These are phyloP conservation scores for Pogona vitticeps DNA, from an alignment of 2,113 vertebrate genomes.

Conservation along the genomic window DNA sequence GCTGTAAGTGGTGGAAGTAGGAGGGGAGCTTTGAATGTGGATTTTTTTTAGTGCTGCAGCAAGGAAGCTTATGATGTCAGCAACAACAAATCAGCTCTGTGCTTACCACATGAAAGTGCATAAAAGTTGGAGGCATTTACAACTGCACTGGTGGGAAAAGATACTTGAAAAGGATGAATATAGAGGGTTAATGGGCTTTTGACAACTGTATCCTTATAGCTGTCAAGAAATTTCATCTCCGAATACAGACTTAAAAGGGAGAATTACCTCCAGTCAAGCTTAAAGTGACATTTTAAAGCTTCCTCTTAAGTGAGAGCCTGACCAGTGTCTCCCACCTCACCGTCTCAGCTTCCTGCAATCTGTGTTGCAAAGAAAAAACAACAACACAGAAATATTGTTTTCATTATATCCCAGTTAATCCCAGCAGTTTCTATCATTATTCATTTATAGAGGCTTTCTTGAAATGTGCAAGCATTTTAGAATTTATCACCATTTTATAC, in stretches of 20 bases:
- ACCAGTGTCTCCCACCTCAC: background rate
- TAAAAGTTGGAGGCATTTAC: background rate
- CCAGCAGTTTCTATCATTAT: background rate
- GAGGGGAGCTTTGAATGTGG: background rate
- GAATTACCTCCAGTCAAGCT: background rate
- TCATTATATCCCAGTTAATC: slow-evolving; percentile 10
- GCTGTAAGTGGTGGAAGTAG: background rate
- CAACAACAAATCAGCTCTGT: accelerated
- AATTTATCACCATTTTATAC: background rate
- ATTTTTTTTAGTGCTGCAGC: background rate
- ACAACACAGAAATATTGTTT: background rate
- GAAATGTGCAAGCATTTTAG: background rate
- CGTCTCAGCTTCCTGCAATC: background rate
- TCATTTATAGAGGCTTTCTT: background rate
- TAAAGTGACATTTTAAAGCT: background rate
- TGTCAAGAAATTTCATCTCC: slow-evolving; percentile 17
- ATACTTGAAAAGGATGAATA: background rate
- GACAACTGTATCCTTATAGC: slow-evolving; percentile 36
- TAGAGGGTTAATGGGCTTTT: background rate
- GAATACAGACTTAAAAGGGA: slow-evolving; percentile 28
- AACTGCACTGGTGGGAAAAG: background rate
- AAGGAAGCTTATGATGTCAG: background rate
- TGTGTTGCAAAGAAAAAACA: background rate
- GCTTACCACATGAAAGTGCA: background rate
- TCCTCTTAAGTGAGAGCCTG: background rate